Evolutionary conservation across 2,888 invertebrate genomes (phyloP).

Genomic region (Spilarctia lutea): DNA sequence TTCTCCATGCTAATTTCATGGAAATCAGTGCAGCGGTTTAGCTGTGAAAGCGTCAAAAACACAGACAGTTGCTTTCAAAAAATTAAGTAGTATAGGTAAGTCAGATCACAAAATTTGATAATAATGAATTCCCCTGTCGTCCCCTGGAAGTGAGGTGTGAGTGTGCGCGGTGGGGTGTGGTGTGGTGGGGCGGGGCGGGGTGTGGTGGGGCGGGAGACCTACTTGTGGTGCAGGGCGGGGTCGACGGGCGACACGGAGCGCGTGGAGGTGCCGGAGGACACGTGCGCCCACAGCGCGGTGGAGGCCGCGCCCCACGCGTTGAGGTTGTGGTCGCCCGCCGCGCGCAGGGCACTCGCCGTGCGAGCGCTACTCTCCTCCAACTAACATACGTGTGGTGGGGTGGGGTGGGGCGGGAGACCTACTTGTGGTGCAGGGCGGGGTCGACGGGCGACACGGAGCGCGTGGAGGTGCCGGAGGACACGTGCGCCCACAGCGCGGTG

Average conservation of each 20-base stretch:
- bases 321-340: slow-evolving; percentile 70
- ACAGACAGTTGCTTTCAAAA: no score
- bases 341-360: slow-evolving; percentile 67
- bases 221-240: slow-evolving; percentile 17
- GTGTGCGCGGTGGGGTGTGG: no score
- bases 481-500: slow-evolving; percentile 74
- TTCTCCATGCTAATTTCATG: no score
- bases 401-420: background rate
- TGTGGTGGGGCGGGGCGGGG: no score
- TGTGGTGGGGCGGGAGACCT: background rate
- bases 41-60: no score
- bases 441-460: slow-evolving; percentile 89
- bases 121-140: no score
- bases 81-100: no score
- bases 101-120: no score
- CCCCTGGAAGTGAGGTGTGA: no score
- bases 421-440: slow-evolving; percentile 17
- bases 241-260: slow-evolving; percentile 89
- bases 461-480: slow-evolving; percentile 86
- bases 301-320: slow-evolving; percentile 67
- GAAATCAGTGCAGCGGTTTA: no score
- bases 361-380: slow-evolving; percentile 70
- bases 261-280: slow-evolving; percentile 86
- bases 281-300: slow-evolving; percentile 74
- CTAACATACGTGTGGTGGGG: no score